Evolutionary conservation across 2,797 vertebrate genomes (phyloP), one percentile per base, ranked within the genome.

Genomic region (Brachyrhaphis roseni): DNA sequence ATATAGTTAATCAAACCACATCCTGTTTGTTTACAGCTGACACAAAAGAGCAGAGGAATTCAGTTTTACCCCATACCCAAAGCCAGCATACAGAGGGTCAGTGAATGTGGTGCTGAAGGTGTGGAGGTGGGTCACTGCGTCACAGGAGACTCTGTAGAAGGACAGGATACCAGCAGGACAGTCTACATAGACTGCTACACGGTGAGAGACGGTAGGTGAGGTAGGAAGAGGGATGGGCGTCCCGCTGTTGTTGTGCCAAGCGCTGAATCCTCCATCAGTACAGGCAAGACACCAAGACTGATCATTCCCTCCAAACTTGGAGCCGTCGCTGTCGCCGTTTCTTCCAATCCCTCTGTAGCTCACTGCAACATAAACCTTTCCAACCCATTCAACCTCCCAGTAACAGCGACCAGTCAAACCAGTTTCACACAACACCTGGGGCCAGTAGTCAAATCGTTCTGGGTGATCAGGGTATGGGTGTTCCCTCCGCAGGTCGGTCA

Each of bases 151-250:
- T 20, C 23, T 51, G 46, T 36, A 73, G 72, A 73, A 73, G 18
- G 72, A 51, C 46, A 73, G 15, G 18, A 23, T 16, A 2, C 72
- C 72, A 36, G 46, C 46, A 51, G 72, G 72, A 49, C 15, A 12
- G 46, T 73, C 72, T 16, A 73, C 46, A 51, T 51, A 73, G 28
- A 73, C 72, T 12, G 16, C 72, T 5, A 73, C 72, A 28, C n/a
- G 45, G 8, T 36, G 5, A 36, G 72, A 73, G 72, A 6, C 8
- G 4, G 71, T 1, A 16, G 12, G 31, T 0, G 13, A 59, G 57
- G 15, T 12, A 16, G 57, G 57, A 59, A 31, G 57, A 59, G 28
- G 57, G 31, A 47, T 28, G 28, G 12, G n/a, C 3, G 20, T 13
- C 7, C 13, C 13, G 1, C 46, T 34, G n/a, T 41, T 31, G 2